These are phyloP conservation scores for Portevinia maculata DNA, from an alignment of 2,888 invertebrate species.

Conservation along the genomic window DNA sequence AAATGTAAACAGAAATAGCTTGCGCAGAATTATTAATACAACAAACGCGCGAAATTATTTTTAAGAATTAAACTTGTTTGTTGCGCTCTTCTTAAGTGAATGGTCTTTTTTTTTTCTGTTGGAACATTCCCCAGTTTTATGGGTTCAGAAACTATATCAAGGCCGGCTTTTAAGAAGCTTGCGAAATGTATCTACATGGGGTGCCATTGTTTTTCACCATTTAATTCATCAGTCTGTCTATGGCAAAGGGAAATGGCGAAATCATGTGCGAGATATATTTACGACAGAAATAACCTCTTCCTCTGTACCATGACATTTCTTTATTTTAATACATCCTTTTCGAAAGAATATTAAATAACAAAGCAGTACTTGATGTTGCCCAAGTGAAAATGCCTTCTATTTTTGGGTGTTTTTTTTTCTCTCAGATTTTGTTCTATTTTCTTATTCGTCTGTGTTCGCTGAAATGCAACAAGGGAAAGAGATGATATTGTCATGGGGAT, in stretches of 20 bases:
- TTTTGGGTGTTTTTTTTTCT: no score
- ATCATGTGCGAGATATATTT: background rate
- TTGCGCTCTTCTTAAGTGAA: background rate
- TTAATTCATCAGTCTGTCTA: constrained; percentile 29
- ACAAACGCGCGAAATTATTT: background rate
- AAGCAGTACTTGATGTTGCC: background rate
- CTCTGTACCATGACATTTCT: constrained; percentile 36
- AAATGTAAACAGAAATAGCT: background rate
- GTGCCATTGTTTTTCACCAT: constrained; percentile 16
- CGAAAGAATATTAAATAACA: background rate
- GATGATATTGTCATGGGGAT: background rate
- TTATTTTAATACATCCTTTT: constrained; percentile 23
- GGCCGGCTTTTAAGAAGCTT: constrained; percentile 5
- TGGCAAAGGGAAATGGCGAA: constrained; percentile 38
- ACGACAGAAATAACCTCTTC: constrained; percentile 5
- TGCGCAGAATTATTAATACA: background rate
- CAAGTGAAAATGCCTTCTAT: no score
- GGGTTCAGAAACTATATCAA: constrained; percentile 20
- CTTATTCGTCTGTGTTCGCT: no score
- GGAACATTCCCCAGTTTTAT: background rate
- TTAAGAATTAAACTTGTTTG: background rate
- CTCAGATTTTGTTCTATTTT: no score
- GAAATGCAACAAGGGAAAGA: no score
- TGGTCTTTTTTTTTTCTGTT: background rate
- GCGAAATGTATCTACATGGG: constrained; percentile 15